These are phyloP conservation scores for Leistus spinibarbis DNA, from an alignment of 2,888 invertebrate genomes.

Conservation along the genomic window DNA sequence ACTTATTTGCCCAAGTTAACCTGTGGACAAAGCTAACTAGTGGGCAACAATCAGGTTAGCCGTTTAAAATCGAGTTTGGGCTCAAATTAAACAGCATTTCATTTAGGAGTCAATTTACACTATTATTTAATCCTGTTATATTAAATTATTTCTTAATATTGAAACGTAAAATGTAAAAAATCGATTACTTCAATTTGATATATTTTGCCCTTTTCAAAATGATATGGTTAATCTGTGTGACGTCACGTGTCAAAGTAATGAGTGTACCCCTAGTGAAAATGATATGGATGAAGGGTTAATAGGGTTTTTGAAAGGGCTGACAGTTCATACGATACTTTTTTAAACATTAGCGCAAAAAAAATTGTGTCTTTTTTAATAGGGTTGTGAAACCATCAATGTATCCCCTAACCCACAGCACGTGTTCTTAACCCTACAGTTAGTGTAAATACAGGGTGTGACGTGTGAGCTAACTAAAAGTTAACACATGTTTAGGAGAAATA, in stretches of 20 bases:
- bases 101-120: too few species aligned
- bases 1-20: background rate
- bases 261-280: background rate
- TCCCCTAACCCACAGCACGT: background rate
- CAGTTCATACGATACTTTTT: background rate
- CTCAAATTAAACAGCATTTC: too few species aligned
- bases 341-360: background rate
- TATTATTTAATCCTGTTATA: too few species aligned
- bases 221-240: background rate
- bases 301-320: too few species aligned
- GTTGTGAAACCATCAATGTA: background rate
- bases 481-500: background rate
- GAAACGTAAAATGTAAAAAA: too few species aligned
- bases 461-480: background rate
- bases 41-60: too few species aligned
- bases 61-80: too few species aligned
- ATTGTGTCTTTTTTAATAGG: background rate
- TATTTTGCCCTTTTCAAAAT: background rate
- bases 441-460: background rate
- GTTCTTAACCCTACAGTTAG: background rate
- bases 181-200: too few species aligned
- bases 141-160: too few species aligned
- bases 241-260: background rate
- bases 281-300: background rate
- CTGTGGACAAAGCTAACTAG: too few species aligned